Base-by-base conservation (phyloP, 1,140 invertebrate genomes). In the Zaprionus camerounensis region DNA sequence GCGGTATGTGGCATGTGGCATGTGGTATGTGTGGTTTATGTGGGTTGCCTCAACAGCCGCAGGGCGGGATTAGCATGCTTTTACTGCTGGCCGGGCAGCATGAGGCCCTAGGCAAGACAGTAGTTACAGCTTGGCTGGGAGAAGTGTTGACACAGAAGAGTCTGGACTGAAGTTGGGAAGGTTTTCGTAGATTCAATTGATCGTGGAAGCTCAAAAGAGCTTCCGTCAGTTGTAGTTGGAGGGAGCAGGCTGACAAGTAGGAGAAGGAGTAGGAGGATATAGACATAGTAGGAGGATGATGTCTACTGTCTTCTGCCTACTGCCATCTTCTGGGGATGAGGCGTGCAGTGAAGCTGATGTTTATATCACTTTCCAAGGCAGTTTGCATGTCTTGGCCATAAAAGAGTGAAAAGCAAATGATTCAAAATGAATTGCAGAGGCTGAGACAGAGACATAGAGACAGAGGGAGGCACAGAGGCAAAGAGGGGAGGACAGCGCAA, bases 21-120 rank as follows among this genome's bases (percentile, higher is more conserved):
- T 31, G 66, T 49, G 36, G 56, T 13, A 9, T 20, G 28, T 15
- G 64, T 0, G 31, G 9, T 11, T n/a, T 28, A 82, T 88, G 80
- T 87, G 80, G 84, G 84, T 87, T 88, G 78, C 84, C 80, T 73
- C 84, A 87, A 86, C 81, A 78, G 71, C 84, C 84, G 73, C 64
- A 78, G 84, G 84, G 81, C 78, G 74, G 84, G 84, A 80, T 87
- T 87, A 87, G 80, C 78, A 81, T 68, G 67, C 56, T 83, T 87
- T 77, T 67, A n/a, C 34, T 46, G 49, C 49, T 49, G 49, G 44
- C 36, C 44, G 38, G 28, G 66, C 26, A 31, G 12, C 49, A 63
- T 36, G 31, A 28, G 22, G 55, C 62, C 49, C 2, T 31, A 26
- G 58, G 63, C 22, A 13, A 57, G 1, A 13, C 20, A 28, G 31